Conservation (phyloP, 1,140 invertebrate genomes). For the Habropoda laboriosa region DNA sequence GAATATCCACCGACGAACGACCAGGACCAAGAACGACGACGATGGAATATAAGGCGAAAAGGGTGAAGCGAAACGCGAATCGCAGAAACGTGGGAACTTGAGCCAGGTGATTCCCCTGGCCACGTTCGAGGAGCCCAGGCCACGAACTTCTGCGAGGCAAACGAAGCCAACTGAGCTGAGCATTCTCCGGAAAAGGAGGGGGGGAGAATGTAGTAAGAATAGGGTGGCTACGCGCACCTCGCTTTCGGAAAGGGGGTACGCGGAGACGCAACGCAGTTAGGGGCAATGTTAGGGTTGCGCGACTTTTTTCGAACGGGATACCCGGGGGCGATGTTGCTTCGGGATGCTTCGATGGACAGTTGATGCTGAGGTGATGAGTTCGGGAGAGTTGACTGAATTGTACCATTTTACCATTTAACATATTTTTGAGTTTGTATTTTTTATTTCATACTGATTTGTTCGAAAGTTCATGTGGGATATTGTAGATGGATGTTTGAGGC, state of each 20-base stretch:
- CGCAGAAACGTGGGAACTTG: conserved; percentile 81
- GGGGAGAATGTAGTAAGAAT: conserved; percentile 53
- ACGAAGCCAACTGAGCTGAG: conserved; percentile 50
- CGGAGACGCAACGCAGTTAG: conserved; percentile 27
- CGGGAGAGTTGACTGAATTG: no score
- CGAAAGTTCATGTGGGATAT: no score
- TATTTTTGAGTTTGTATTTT: no score
- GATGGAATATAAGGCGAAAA: conserved; percentile 65
- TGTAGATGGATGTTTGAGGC: no score
- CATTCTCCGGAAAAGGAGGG: conserved; percentile 69
- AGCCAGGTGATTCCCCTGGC: conserved; percentile 79
- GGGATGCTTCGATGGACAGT: not conserved
- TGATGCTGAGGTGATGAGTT: not conserved
- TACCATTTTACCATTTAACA: no score
- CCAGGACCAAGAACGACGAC: conserved; percentile 38
- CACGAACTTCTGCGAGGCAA: conserved; percentile 62
- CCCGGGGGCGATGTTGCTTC: no score
- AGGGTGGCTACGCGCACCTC: conserved; percentile 44
- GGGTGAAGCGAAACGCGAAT: conserved; percentile 76
- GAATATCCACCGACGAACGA: conserved; percentile 53
- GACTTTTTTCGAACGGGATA: no score
- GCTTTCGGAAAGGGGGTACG: conserved; percentile 25
- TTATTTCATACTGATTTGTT: no score
- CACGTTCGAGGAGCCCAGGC: conserved; percentile 47
- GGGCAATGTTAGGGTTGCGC: not conserved